A percentile compares a stretch with the other conserved stretches of the same genome.
phyloP scores from a whole-genome alignment of 2,888 invertebrate species.

The Teinopalpus imperialis region DNA sequence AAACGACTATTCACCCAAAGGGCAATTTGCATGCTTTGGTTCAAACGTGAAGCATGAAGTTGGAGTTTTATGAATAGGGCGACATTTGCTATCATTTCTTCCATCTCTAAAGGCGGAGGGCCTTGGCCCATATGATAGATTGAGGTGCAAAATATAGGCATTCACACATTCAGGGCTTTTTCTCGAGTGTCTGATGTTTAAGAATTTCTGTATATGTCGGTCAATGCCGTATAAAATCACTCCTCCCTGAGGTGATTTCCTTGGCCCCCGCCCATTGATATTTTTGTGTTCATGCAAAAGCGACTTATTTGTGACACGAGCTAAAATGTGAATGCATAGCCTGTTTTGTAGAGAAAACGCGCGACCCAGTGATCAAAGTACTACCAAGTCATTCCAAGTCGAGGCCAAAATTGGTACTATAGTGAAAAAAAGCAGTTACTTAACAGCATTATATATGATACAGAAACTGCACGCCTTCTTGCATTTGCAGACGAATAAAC shows the following conservation, averaged over 20 bases:
- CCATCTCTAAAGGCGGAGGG: not conserved
- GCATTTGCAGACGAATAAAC: too few relatives aligned
- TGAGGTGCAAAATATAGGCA: conserved; percentile 1
- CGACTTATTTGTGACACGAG: too few relatives aligned
- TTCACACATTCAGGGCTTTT: conserved; percentile 6
- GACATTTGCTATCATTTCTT: conserved; percentile 5
- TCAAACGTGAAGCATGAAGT: not conserved
- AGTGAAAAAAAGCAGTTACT: too few relatives aligned
- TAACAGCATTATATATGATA: too few relatives aligned
- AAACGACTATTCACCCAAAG: too few relatives aligned
- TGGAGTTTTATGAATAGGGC: not conserved
- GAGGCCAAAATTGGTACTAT: too few relatives aligned
- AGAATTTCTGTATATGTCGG: conserved; percentile 16
- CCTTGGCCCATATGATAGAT: conserved; percentile 19
- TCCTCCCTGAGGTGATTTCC: conserved; percentile 1
- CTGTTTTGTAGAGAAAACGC: too few relatives aligned
- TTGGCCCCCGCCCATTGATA: conserved; percentile 20
- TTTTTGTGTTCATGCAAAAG: too few relatives aligned
- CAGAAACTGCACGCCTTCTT: too few relatives aligned
- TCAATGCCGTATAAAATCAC: conserved; percentile 13
- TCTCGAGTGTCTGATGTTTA: not conserved
- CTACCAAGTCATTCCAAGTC: too few relatives aligned
- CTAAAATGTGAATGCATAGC: too few relatives aligned
- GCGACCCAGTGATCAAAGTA: too few relatives aligned
- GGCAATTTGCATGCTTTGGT: not conserved